A percentile compares a stretch with the other conserved stretches of the same genome.
Evolutionary conservation across 2,113 vertebrate species (phyloP).

Genomic region (Danionella cerebrum): DNA sequence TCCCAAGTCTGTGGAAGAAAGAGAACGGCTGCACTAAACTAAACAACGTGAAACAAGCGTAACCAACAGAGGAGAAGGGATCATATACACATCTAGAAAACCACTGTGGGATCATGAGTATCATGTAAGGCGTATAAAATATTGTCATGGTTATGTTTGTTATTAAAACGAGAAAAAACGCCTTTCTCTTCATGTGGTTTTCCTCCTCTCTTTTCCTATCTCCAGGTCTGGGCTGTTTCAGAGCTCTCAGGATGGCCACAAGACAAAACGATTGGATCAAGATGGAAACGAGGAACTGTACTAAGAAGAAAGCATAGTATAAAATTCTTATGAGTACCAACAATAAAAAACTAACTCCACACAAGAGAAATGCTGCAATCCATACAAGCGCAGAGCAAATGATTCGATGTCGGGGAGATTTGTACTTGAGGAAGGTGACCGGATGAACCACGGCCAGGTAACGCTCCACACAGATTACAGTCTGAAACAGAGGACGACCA

Average conservation of each 20-base stretch:
- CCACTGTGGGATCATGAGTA: background rate
- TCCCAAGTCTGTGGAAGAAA: background rate
- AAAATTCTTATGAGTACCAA: too few species aligned
- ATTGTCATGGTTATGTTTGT: background rate
- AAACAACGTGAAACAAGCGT: background rate
- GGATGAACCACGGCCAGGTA: background rate
- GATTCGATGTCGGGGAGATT: background rate
- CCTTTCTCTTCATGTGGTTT: constrained; percentile 10
- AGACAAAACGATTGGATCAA: constrained; percentile 15
- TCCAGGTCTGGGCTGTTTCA: constrained; percentile 2
- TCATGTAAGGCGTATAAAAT: background rate
- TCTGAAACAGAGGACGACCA: background rate
- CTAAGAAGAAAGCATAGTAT: background rate
- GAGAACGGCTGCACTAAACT: background rate
- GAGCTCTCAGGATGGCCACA: background rate
- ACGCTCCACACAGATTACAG: background rate
- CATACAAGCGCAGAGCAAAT: background rate
- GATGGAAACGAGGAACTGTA: background rate
- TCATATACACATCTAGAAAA: background rate
- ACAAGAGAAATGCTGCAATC: background rate
- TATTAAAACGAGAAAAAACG: background rate
- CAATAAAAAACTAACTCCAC: background rate
- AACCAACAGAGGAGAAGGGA: too few species aligned
- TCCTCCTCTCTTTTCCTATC: background rate
- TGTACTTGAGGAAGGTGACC: constrained; percentile 3